A percentile compares a stretch with the other conserved stretches of the same genome.
These are phyloP conservation scores for Chalcis sispes DNA, from an alignment of 2,888 invertebrate genomes.

Conservation along the genomic window DNA sequence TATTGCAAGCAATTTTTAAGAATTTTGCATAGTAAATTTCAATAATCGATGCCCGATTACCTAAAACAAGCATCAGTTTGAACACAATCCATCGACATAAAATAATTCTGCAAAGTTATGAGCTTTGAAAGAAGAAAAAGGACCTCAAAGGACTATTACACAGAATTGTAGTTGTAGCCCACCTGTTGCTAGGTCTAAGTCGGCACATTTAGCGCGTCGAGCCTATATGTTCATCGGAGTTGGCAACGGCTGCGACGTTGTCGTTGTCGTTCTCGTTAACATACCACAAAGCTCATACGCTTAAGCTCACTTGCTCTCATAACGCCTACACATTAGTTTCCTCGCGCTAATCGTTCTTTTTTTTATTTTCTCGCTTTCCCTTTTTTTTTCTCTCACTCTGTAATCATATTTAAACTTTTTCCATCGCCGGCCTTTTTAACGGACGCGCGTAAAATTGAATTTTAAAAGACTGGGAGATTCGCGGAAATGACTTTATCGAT, in stretches of 20 bases:
- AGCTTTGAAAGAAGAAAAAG: neutral
- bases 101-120: neutral
- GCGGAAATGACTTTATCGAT: conserved; percentile 40
- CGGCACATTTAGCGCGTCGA: neutral
- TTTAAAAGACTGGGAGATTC: conserved; percentile 17
- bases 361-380: too few relatives aligned
- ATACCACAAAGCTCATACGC: neutral
- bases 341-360: too few relatives aligned
- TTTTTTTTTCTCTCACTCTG: too few relatives aligned
- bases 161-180: conserved; percentile 7
- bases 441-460: conserved; percentile 3
- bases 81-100: too few relatives aligned
- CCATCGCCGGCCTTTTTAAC: neutral
- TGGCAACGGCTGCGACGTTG: neutral
- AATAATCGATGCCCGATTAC: too few relatives aligned
- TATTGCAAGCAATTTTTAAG: too few relatives aligned
- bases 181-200: conserved; percentile 52
- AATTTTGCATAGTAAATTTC: too few relatives aligned
- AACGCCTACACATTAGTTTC: too few relatives aligned
- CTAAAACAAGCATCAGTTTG: too few relatives aligned
- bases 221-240: neutral
- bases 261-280: neutral
- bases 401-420: conserved; percentile 9
- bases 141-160: conserved; percentile 8
- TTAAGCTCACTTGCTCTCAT: too few relatives aligned